Conservation (phyloP, 2,113 vertebrate species). For the Mirza zaza region DNA sequence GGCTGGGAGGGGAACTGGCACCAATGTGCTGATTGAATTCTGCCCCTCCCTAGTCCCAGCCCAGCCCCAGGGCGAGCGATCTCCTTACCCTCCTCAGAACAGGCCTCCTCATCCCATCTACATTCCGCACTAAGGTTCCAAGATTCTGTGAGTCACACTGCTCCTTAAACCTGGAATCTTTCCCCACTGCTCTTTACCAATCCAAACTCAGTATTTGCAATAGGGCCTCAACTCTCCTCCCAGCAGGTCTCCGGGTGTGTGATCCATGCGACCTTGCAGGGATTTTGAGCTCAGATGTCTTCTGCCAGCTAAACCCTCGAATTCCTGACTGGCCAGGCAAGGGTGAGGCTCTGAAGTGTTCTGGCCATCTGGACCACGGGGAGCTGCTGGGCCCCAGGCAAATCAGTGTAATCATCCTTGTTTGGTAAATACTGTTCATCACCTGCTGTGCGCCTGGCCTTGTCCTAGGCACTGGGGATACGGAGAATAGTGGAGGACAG, state of each 20-base stretch:
- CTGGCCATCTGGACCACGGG: neutral
- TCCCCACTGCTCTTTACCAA: neutral
- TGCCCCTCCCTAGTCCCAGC: neutral
- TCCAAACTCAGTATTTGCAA: neutral
- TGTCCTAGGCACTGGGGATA: neutral
- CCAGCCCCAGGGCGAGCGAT: neutral
- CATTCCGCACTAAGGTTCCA: slow-evolving; percentile 54
- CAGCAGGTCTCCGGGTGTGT: accelerated
- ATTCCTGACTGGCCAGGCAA: neutral
- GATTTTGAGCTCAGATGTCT: neutral
- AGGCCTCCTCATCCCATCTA: neutral
- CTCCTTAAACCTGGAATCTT: slow-evolving; percentile 11
- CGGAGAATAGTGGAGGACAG: neutral
- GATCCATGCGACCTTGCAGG: accelerated
- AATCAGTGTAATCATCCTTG: neutral
- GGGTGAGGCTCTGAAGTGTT: accelerated
- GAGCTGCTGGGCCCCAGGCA: neutral
- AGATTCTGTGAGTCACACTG: slow-evolving; percentile 70
- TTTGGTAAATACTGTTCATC: neutral
- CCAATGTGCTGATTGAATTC: neutral
- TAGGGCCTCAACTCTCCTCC: neutral
- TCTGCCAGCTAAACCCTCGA: neutral
- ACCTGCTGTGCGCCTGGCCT: neutral
- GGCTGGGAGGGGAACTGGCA: neutral
- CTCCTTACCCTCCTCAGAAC: slow-evolving; percentile 54